phyloP scores from a whole-genome alignment of 23 tunicate species.

The Ascidia mentula region DNA sequence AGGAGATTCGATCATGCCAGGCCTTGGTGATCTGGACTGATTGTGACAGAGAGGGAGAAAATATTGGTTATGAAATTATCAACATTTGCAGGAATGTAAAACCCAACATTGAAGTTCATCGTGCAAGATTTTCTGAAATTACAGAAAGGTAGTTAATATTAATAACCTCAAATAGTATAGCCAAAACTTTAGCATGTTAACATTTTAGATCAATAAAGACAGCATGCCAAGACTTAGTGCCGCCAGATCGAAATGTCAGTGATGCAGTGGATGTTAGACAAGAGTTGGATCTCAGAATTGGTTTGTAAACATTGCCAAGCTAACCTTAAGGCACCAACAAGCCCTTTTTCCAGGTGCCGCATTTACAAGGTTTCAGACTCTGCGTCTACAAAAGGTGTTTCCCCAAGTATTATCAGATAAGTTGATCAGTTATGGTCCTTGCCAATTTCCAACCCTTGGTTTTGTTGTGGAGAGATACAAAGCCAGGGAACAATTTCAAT shows the following conservation, averaged over 20 bases:
- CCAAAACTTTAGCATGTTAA: background rate
- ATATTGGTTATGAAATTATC: conserved; percentile 86
- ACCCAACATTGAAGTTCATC: conserved; percentile 51
- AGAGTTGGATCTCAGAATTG: conserved; percentile 71
- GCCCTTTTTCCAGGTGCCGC: conserved; percentile 73
- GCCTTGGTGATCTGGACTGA: conserved; percentile 94
- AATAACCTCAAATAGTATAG: background rate
- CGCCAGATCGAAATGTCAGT: conserved; percentile 59
- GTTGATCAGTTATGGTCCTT: conserved; percentile 91
- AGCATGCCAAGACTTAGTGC: conserved; percentile 63
- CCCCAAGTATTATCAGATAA: conserved; percentile 70
- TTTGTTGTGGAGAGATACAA: conserved; percentile 97
- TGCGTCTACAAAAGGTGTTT: conserved; percentile 87
- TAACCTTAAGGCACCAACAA: too few species aligned
- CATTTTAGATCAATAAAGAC: conserved; percentile 66
- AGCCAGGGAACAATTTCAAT: conserved; percentile 85
- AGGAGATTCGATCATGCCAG: conserved; percentile 65
- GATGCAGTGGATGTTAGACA: conserved; percentile 95
- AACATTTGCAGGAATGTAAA: conserved; percentile 64
- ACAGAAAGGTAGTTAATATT: conserved; percentile 59
- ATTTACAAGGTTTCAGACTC: conserved; percentile 91
- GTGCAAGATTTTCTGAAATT: conserved; percentile 96
- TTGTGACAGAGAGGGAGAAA: conserved; percentile 98
- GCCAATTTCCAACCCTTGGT: conserved; percentile 96
- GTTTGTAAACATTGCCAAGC: too few species aligned